These are phyloP conservation scores for Euplexia lucipara DNA, from an alignment of 2,888 invertebrate species.

Conservation along the genomic window DNA sequence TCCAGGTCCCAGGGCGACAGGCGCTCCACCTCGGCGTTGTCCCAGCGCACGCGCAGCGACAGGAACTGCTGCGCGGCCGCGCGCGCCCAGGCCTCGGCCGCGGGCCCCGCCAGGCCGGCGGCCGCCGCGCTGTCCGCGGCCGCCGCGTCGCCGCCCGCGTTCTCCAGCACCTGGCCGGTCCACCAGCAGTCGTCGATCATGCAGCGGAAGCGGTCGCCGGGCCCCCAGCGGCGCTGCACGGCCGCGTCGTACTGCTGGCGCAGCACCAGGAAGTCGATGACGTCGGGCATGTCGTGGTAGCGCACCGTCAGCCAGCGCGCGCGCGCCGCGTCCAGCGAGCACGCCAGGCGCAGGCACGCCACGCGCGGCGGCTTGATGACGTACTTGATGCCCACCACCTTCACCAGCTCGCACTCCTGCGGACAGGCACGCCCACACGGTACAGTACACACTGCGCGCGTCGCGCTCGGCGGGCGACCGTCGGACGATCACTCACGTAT, in stretches of 20 bases:
- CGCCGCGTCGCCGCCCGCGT: conserved; percentile 34
- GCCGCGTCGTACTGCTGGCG: conserved; percentile 97
- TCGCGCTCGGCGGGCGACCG: too few relatives aligned
- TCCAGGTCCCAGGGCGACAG: conserved; percentile 99
- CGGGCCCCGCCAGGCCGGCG: conserved; percentile 89
- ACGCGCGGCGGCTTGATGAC: conserved; percentile 97
- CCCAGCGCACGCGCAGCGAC: conserved; percentile 94
- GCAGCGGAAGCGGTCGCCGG: conserved; percentile 94
- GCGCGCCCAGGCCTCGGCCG: conserved; percentile 62
- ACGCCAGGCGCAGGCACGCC: conserved; percentile 95
- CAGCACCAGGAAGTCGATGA: conserved; percentile 98
- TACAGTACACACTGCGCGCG: too few relatives aligned
- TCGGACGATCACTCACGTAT: conserved; percentile 89
- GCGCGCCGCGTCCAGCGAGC: conserved; percentile 92
- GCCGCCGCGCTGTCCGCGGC: conserved; percentile 30
- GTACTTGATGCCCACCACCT: conserved; percentile 98
- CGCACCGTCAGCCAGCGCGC: conserved; percentile 80
- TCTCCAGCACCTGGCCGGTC: conserved; percentile 92
- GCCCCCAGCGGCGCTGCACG: conserved; percentile 95
- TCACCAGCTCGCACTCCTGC: conserved; percentile 94
- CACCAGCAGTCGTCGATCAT: conserved; percentile 99
- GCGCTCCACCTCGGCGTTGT: conserved; percentile 97
- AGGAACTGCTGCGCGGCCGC: conserved; percentile 78
- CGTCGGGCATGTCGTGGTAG: conserved; percentile 99
- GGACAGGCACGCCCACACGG: conserved; percentile 91